A percentile compares a stretch with the other conserved stretches of the same genome.
Conservation (phyloP, 2,888 invertebrate genomes). For the Tinea trinotella region DNA sequence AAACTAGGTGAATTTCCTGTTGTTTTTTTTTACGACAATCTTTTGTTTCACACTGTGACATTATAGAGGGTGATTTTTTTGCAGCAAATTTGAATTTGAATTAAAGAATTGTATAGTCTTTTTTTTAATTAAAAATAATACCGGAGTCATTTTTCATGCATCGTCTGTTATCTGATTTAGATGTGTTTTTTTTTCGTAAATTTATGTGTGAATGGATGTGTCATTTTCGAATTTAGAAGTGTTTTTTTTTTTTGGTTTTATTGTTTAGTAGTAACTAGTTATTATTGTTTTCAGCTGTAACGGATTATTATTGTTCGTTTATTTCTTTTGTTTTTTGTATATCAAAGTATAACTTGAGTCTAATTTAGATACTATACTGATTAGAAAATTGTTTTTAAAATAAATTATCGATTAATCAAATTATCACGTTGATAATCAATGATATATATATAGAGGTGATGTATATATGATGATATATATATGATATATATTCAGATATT, state of each 20-base stretch:
- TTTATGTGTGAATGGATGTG: neutral
- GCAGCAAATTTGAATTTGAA: conserved; percentile 52
- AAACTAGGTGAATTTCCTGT: conserved; percentile 57
- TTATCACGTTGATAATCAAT: too few relatives aligned
- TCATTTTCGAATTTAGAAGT: neutral
- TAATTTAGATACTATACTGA: too few relatives aligned
- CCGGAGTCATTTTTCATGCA: conserved; percentile 69
- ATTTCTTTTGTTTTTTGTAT: too few relatives aligned
- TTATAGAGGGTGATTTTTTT: conserved; percentile 46
- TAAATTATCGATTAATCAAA: too few relatives aligned
- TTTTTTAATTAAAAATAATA: conserved; percentile 57
- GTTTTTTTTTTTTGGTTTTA: neutral
- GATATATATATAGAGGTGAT: too few relatives aligned
- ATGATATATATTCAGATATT: too few relatives aligned
- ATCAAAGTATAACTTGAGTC: too few relatives aligned
- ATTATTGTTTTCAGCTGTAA: neutral
- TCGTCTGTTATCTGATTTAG: conserved; percentile 68
- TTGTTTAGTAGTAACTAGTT: neutral
- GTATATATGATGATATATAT: too few relatives aligned
- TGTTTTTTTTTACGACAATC: conserved; percentile 22
- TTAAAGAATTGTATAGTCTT: conserved; percentile 55
- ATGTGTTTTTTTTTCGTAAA: conserved; percentile 36
- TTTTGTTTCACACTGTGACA: conserved; percentile 60
- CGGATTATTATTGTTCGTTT: conserved; percentile 7
- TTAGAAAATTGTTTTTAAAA: too few relatives aligned